phyloP scores from a whole-genome alignment of 2,797 vertebrate genomes.

The Phyllotis vaccarum region DNA sequence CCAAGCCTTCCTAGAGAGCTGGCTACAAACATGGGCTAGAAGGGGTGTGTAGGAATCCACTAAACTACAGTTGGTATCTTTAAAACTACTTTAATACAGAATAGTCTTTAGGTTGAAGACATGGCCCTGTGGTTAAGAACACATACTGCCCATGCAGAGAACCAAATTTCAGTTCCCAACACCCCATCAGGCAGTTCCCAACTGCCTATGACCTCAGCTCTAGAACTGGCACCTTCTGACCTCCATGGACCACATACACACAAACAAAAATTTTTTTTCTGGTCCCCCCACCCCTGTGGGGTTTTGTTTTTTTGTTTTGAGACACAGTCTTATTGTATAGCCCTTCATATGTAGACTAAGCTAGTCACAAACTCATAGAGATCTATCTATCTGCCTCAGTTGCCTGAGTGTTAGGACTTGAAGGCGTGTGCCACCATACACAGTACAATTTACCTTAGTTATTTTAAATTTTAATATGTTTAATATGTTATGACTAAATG shows the following conservation, averaged over 20 bases:
- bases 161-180: background rate
- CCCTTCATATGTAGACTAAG: background rate
- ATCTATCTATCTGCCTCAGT: background rate
- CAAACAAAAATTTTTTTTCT: background rate
- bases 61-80: background rate
- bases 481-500: background rate
- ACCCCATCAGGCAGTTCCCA: background rate
- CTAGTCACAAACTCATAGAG: background rate
- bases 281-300: background rate
- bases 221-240: background rate
- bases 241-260: background rate
- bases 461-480: background rate
- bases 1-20: background rate
- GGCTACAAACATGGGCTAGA: background rate
- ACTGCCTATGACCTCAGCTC: background rate
- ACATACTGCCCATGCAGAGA: background rate
- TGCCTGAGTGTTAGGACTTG: background rate
- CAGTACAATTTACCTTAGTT: background rate
- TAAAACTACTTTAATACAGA: slow-evolving; percentile 9
- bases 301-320: background rate
- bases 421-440: too few species aligned
- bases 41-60: background rate
- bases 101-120: background rate
- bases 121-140: background rate
- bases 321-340: background rate